Evolutionary conservation across 2,113 vertebrate genomes (phyloP).

Genomic region (Oostethus manadensis): DNA sequence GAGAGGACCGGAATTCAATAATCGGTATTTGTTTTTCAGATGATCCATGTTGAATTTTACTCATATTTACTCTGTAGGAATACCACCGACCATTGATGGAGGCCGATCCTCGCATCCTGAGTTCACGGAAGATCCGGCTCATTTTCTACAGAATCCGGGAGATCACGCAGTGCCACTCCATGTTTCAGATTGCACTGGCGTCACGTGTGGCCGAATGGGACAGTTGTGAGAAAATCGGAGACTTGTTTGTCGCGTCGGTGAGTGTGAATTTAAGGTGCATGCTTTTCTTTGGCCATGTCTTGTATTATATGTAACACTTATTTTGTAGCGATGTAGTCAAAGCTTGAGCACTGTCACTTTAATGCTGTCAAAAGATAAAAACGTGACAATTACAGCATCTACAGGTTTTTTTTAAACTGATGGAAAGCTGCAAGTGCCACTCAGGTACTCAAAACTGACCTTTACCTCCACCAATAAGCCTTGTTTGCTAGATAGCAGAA

Average conservation of each 20-base stretch:
- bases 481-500: slow-evolving; percentile 6
- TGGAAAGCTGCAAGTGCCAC: no score
- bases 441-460: background rate
- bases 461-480: background rate
- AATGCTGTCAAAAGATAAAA: background rate
- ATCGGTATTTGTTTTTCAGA: no score
- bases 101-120: slow-evolving; percentile 85
- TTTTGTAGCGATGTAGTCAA: background rate
- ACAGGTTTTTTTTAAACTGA: no score
- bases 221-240: slow-evolving; percentile 84
- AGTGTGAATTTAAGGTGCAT: slow-evolving; percentile 26
- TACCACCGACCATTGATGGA: slow-evolving; percentile 86
- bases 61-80: slow-evolving; percentile 68
- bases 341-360: background rate
- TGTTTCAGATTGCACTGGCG: slow-evolving; percentile 92
- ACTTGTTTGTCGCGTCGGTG: slow-evolving; percentile 93
- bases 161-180: slow-evolving; percentile 93
- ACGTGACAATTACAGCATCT: no score
- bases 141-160: slow-evolving; percentile 85
- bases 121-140: slow-evolving; percentile 81
- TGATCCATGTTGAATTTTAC: background rate
- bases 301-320: background rate
- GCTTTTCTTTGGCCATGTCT: background rate
- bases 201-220: slow-evolving; percentile 93
- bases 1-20: no score